Percentiles rank a stretch among this genome's conserved stretches.
Evolutionary conservation across 92 coral and sea anemone species (phyloP).

Genomic region (Galaxea fascicularis): DNA sequence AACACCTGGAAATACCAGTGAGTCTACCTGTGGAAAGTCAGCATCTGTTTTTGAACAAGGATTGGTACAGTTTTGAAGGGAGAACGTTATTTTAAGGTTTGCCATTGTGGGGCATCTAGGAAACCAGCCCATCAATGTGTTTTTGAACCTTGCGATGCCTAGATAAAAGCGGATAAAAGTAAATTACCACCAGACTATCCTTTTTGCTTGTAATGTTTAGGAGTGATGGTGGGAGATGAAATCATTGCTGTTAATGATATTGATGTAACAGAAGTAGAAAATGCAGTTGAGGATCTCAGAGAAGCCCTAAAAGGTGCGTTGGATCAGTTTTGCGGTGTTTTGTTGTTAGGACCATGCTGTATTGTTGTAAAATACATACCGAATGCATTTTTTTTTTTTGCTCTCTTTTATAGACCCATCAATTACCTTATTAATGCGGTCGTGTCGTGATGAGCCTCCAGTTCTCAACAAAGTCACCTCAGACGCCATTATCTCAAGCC

Average conservation of each 20-base stretch:
- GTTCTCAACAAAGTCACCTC: conserved; percentile 86
- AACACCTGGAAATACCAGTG: no score
- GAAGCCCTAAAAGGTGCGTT: conserved; percentile 87
- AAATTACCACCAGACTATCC: neutral
- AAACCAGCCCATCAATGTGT: no score
- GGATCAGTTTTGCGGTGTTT: neutral
- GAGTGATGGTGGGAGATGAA: conserved; percentile 93
- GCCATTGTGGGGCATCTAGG: no score
- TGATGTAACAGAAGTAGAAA: conserved; percentile 84
- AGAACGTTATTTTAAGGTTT: no score
- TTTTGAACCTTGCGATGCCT: no score
- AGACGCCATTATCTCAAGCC: conserved; percentile 89
- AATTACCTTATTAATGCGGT: conserved; percentile 82
- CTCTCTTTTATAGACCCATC: conserved; percentile 73
- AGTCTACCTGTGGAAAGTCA: no score
- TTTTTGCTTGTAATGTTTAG: conserved; percentile 26
- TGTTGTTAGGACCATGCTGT: no score
- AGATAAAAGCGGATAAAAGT: no score
- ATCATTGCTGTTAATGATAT: conserved; percentile 88
- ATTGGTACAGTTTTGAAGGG: no score
- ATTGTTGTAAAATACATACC: no score
- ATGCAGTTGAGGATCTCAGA: conserved; percentile 81
- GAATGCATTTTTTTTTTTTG: no score
- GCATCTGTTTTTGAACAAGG: no score
- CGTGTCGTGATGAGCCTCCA: conserved; percentile 94